Conservation (phyloP, 2,113 vertebrate genomes). For the Hucho hucho region DNA sequence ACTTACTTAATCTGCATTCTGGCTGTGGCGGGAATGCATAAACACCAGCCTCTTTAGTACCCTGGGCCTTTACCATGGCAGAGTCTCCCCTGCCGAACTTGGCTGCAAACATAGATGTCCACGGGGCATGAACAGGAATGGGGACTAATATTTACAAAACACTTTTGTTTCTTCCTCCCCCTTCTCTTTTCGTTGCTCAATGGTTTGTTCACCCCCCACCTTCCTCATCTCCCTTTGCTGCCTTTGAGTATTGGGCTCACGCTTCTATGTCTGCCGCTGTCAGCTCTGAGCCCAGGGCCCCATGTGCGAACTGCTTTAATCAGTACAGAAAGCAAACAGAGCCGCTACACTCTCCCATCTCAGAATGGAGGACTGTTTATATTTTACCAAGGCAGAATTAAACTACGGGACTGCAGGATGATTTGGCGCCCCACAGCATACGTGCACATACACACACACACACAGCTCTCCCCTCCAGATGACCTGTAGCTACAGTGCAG, state of each 20-base stretch:
- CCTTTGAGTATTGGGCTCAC: neutral
- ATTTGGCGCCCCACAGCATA: neutral
- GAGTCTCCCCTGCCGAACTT: neutral
- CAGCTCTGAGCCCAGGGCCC: neutral
- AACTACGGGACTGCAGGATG: neutral
- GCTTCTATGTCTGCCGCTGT: neutral
- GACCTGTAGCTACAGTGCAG: too few relatives aligned
- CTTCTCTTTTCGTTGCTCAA: neutral
- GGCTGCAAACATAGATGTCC: neutral
- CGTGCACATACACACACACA: too few relatives aligned
- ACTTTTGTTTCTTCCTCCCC: neutral
- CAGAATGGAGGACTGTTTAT: neutral
- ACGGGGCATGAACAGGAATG: too few relatives aligned
- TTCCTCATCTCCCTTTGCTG: neutral
- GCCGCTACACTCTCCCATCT: too few relatives aligned
- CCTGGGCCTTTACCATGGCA: too few relatives aligned
- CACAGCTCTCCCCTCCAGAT: too few relatives aligned
- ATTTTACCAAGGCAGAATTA: neutral
- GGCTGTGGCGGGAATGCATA: too few relatives aligned
- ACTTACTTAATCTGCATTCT: too few relatives aligned
- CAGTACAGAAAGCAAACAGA: neutral
- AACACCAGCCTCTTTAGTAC: too few relatives aligned
- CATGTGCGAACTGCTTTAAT: neutral
- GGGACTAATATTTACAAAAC: slow-evolving; percentile 14
- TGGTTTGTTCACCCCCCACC: neutral